Evolutionary conservation across 2,888 invertebrate species (phyloP).

Genomic region (Mimachlamys varia): DNA sequence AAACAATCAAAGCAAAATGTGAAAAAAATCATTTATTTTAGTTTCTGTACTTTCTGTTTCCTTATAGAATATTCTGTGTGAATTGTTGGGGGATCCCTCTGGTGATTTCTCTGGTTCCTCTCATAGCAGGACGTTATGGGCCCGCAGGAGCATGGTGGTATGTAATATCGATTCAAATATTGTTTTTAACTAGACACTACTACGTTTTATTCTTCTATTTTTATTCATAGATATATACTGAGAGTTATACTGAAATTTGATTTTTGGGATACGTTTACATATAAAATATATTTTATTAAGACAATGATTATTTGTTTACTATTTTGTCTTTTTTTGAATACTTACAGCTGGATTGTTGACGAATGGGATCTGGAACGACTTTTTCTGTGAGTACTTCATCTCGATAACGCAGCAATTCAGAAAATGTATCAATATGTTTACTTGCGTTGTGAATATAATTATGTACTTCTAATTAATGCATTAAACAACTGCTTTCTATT

Average conservation of each 20-base stretch:
- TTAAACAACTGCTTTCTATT: too few species aligned
- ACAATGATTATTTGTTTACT: too few species aligned
- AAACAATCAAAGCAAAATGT: background rate
- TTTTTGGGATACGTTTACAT: too few species aligned
- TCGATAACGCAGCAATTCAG: background rate
- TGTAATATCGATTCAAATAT: background rate
- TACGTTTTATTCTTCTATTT: too few species aligned
- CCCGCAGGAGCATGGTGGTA: constrained; percentile 12
- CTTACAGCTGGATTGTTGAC: background rate
- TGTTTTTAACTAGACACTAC: too few species aligned
- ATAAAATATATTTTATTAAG: too few species aligned
- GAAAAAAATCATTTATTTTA: background rate
- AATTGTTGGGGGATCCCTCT: background rate
- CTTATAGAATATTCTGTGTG: background rate
- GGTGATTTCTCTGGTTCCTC: background rate
- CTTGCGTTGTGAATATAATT: too few species aligned
- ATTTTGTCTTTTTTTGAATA: background rate
- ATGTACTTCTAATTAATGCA: too few species aligned
- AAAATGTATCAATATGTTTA: too few species aligned
- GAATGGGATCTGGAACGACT: background rate
- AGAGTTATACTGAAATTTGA: too few species aligned
- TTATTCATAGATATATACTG: too few species aligned
- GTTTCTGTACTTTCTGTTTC: background rate
- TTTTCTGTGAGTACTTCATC: background rate
- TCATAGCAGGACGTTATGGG: background rate